These are phyloP conservation scores for Mesitornis unicolor DNA, from an alignment of 2,113 vertebrate species.

Conservation along the genomic window DNA sequence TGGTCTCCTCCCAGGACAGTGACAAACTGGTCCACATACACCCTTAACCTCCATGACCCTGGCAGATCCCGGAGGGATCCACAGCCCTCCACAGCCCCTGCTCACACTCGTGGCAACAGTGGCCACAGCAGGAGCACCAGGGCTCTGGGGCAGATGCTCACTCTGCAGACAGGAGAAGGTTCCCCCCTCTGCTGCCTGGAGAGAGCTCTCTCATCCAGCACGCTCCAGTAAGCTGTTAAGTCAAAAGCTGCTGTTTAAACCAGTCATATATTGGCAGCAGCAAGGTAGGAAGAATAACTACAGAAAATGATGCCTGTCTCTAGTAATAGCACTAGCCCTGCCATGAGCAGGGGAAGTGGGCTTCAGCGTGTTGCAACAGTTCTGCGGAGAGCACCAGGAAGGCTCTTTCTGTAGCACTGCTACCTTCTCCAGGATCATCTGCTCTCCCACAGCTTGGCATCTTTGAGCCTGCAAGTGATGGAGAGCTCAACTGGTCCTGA, in stretches of 20 bases:
- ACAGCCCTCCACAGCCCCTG: background rate
- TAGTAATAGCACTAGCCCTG: background rate
- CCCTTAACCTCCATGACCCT: background rate
- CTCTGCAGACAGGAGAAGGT: background rate
- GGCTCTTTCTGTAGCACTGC: background rate
- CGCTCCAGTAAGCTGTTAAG: no score
- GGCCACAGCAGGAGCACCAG: rapidly evolving
- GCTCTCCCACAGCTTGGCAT: background rate
- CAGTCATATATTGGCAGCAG: background rate
- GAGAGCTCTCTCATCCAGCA: background rate
- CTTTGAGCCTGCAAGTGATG: background rate
- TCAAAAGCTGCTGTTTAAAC: background rate
- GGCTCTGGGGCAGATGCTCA: background rate
- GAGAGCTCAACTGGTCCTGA: background rate
- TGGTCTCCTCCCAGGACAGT: background rate
- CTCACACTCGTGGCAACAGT: background rate
- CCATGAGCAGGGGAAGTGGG: background rate
- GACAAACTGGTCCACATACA: background rate
- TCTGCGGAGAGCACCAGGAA: background rate
- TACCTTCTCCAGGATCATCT: background rate
- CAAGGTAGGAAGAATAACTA: background rate
- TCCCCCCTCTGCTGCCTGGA: background rate
- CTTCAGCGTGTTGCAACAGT: background rate
- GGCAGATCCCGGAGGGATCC: background rate
- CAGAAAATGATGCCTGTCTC: no score